A percentile compares a stretch with the other conserved stretches of the same genome.
phyloP scores from a whole-genome alignment of 2,797 vertebrate genomes.

The Enteromius thamalakanensis region DNA sequence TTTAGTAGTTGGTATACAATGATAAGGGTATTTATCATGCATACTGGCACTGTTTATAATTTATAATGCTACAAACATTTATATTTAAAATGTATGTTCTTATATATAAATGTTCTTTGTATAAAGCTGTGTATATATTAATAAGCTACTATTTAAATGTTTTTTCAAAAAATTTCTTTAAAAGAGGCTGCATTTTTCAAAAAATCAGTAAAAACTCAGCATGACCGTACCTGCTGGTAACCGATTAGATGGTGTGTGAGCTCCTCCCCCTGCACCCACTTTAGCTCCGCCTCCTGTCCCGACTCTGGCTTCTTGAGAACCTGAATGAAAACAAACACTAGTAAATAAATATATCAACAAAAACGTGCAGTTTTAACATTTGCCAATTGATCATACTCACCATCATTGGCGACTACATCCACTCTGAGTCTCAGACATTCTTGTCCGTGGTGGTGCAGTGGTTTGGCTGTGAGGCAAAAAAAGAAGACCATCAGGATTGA shows the following conservation, averaged over 20 bases:
- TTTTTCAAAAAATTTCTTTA: too few relatives aligned
- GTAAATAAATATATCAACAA: not conserved
- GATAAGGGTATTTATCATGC: not conserved
- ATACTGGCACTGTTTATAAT: not conserved
- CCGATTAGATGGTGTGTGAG: constrained; percentile 79
- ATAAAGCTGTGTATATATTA: too few relatives aligned
- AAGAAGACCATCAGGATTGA: constrained; percentile 11
- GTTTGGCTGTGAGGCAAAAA: constrained; percentile 82
- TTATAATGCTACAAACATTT: not conserved
- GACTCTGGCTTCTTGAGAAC: constrained; percentile 79
- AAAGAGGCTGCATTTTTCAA: not conserved
- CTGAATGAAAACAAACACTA: constrained; percentile 59
- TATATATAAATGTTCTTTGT: not conserved
- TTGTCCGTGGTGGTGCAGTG: constrained; percentile 86
- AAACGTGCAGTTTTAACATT: constrained; percentile 34
- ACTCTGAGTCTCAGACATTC: constrained; percentile 87
- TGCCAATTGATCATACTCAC: constrained; percentile 72
- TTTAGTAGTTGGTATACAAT: not conserved
- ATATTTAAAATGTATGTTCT: not conserved
- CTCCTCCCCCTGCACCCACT: constrained; percentile 67
- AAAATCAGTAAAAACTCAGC: not conserved
- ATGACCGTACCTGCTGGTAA: constrained; percentile 75
- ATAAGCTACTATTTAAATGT: too few relatives aligned
- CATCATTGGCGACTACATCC: constrained; percentile 80
- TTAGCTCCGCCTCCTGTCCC: constrained; percentile 69